phyloP scores from a whole-genome alignment of 2,888 invertebrate species.

The Invenusta paracnida region DNA sequence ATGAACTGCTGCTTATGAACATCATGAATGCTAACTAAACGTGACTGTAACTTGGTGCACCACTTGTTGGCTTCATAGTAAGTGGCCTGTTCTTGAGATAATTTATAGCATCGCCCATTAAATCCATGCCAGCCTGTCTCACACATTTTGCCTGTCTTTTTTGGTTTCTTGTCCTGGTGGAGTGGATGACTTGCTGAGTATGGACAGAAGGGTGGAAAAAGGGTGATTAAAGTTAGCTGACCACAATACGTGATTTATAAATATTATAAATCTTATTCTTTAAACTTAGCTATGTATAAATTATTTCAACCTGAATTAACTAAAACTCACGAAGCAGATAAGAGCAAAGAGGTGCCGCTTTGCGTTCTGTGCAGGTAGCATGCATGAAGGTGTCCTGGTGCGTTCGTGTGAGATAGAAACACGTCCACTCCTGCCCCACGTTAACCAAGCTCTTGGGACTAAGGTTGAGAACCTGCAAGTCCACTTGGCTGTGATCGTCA shows the following conservation, averaged over 20 bases:
- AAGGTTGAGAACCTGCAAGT: neutral
- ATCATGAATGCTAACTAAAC: neutral
- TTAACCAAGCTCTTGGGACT: neutral
- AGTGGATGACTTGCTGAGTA: neutral
- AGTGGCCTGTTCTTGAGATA: neutral
- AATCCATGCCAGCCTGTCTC: neutral
- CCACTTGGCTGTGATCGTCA: neutral
- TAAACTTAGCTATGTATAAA: too few species aligned
- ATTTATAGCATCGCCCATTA: neutral
- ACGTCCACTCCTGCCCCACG: neutral
- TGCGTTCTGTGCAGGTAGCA: neutral
- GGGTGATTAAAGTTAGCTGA: too few species aligned
- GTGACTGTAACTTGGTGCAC: neutral
- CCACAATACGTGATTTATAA: too few species aligned
- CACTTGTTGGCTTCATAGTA: neutral
- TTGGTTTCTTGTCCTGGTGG: too few species aligned
- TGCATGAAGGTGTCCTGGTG: neutral
- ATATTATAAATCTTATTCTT: too few species aligned
- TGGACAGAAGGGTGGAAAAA: too few species aligned
- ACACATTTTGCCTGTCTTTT: neutral
- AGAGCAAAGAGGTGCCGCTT: neutral
- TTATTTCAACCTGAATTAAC: too few species aligned
- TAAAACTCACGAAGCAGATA: neutral
- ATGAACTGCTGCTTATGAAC: neutral
- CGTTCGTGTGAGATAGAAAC: neutral